Evolutionary conservation across 92 coral and sea anemone species (phyloP), one percentile per base, ranked within the genome.

Genomic region (Pocillopora meandrina): DNA sequence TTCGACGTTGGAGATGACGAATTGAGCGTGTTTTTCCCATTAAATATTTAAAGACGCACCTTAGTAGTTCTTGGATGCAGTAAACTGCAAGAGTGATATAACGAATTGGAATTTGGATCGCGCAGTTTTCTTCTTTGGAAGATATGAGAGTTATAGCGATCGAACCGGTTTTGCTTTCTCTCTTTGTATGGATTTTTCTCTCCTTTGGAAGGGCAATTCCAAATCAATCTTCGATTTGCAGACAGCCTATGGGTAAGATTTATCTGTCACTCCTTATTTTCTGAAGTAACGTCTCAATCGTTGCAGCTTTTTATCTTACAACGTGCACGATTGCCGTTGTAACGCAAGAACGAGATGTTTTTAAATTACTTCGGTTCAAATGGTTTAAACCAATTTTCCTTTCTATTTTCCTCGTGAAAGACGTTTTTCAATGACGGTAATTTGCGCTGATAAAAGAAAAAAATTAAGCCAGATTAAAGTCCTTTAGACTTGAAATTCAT

Each of bases 1-100:
- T 17, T 20, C 10, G 17, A 19, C 21, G 8, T 14, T 61, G 65
- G 26, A 18, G 20, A 35, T 59, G 68, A 33, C 59, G 9, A 56
- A 55, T 84, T 59, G 12, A 20, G 76, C 75, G 71, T 61, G 72
- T 9, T 69, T 79, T 21, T 70, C 16, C 72, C 85, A 70, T 86
- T 35, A 85, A 86, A 72, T 86, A 80, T 86, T 87, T n/a, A 87
- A 56, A 35, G 80, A 69, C 83, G 52, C 79, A 31, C 79, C 71
- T 82, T 61, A 56, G 82, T 74, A 21, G n/a, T 74, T 55, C 3
- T 74, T 74, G 67, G 57, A 67, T 56, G 59, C 56, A 60, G 60
- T 55, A n/a, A 15, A 16, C 19, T 79, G 70, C 16, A 59, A 59
- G 77, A 60, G 77, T 69, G 3, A 19, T 71, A 31, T 59, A 19